These are phyloP conservation scores for Cremastinae sp. DNA, from an alignment of 2,888 invertebrate genomes.

Conservation along the genomic window DNA sequence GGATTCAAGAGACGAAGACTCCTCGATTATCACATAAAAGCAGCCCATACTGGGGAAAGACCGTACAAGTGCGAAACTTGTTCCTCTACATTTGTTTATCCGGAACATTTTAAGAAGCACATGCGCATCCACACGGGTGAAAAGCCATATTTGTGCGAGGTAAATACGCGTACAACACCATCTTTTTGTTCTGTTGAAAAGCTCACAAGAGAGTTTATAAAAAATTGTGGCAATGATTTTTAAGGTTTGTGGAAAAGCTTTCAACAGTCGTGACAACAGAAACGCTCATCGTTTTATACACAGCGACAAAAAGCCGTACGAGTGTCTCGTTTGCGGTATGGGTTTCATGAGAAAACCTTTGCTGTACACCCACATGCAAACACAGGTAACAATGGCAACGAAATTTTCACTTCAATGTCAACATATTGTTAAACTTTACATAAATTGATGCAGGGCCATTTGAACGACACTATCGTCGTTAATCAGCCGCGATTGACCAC, in stretches of 20 bases:
- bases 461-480: conserved; percentile 90
- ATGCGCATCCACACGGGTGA: conserved; percentile 89
- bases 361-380: conserved; percentile 89
- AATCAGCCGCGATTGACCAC: conserved; percentile 89
- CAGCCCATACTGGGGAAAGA: conserved; percentile 90
- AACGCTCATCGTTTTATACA: conserved; percentile 93
- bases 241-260: conserved; percentile 90
- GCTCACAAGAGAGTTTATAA: background rate
- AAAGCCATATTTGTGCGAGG: conserved; percentile 88
- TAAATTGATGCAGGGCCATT: conserved; percentile 83
- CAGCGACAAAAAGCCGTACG: conserved; percentile 93
- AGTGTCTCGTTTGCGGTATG: conserved; percentile 89
- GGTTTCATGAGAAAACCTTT: conserved; percentile 92
- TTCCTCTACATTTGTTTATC: conserved; percentile 90
- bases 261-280: conserved; percentile 91
- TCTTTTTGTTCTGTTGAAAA: background rate
- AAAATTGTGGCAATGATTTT: conserved; percentile 29
- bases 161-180: conserved; percentile 68
- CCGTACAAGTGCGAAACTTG: conserved; percentile 89
- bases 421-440: conserved; percentile 8
- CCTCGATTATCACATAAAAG: conserved; percentile 90
- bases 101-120: conserved; percentile 92
- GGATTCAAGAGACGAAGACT: conserved; percentile 86
- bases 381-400: conserved; percentile 79
- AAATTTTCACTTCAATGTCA: background rate